Conservation (phyloP, 1,140 invertebrate species). For the Hetaerina americana region DNA sequence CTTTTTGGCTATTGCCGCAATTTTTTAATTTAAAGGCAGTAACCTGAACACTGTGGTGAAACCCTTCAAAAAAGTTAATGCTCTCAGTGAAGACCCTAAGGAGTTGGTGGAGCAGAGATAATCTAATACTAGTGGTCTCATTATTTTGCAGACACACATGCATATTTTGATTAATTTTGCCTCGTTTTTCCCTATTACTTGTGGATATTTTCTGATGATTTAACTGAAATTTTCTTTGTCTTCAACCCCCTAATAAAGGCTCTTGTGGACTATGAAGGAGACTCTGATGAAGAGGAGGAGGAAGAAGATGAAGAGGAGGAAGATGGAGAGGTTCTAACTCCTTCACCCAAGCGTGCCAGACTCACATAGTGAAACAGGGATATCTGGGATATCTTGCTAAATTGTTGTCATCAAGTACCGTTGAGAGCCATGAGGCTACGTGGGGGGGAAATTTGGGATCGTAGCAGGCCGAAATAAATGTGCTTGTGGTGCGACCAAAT, state of each 20-base stretch:
- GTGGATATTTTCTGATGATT: too few species aligned
- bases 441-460: background rate
- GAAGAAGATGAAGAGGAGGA: constrained; percentile 44
- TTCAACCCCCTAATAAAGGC: constrained; percentile 42
- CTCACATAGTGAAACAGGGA: constrained; percentile 10
- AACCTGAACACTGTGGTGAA: too few species aligned
- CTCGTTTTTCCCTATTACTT: too few species aligned
- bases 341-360: constrained; percentile 23
- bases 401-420: background rate
- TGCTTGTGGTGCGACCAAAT: background rate
- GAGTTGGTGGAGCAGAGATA: too few species aligned
- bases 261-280: constrained; percentile 90
- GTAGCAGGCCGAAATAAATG: background rate
- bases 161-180: too few species aligned
- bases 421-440: background rate
- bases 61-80: too few species aligned
- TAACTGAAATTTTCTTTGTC: background rate
- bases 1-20: too few species aligned
- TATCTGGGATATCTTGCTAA: background rate
- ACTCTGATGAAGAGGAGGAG: constrained; percentile 87
- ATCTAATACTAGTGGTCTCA: too few species aligned
- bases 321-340: constrained; percentile 22
- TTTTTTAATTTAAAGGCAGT: too few species aligned
- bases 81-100: too few species aligned
- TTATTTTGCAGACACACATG: too few species aligned